Evolutionary conservation across 2,797 vertebrate genomes (phyloP).

Genomic region (Tenualosa ilisha): DNA sequence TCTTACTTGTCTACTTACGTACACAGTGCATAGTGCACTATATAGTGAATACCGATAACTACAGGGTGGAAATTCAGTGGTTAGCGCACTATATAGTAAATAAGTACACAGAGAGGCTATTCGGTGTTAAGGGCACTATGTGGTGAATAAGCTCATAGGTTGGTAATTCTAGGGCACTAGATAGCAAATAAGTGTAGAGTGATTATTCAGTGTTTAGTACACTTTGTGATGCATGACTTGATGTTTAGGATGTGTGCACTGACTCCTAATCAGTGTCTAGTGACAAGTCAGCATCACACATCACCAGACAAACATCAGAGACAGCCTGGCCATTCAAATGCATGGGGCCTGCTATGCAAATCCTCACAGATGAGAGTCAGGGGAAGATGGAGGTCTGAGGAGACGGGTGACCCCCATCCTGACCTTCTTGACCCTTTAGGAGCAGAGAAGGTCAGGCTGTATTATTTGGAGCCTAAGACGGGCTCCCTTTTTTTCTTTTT

Average conservation of each 20-base stretch:
- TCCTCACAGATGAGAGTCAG: background rate
- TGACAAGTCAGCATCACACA: background rate
- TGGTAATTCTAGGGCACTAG: too few relatives aligned
- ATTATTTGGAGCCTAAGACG: conserved; percentile 12
- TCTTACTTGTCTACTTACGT: too few relatives aligned
- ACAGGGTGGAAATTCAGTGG: too few relatives aligned
- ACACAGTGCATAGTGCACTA: too few relatives aligned
- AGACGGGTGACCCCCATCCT: background rate
- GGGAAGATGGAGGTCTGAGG: background rate
- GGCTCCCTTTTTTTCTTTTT: background rate
- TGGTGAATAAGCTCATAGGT: too few relatives aligned
- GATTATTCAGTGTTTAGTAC: too few relatives aligned
- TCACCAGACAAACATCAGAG: background rate
- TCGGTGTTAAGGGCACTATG: too few relatives aligned
- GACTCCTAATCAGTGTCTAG: background rate
- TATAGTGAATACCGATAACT: too few relatives aligned
- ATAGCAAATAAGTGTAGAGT: too few relatives aligned
- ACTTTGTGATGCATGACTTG: too few relatives aligned
- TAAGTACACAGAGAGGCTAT: too few relatives aligned
- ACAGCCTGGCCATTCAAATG: background rate
- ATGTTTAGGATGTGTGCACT: background rate
- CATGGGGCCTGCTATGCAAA: background rate
- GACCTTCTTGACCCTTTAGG: background rate
- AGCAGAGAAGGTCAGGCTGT: background rate
- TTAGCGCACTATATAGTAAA: too few relatives aligned